A percentile compares a stretch with the other conserved stretches of the same genome.
These are phyloP conservation scores for Ctenosaura bakeri DNA, from an alignment of 2,797 vertebrate genomes.

Conservation along the genomic window DNA sequence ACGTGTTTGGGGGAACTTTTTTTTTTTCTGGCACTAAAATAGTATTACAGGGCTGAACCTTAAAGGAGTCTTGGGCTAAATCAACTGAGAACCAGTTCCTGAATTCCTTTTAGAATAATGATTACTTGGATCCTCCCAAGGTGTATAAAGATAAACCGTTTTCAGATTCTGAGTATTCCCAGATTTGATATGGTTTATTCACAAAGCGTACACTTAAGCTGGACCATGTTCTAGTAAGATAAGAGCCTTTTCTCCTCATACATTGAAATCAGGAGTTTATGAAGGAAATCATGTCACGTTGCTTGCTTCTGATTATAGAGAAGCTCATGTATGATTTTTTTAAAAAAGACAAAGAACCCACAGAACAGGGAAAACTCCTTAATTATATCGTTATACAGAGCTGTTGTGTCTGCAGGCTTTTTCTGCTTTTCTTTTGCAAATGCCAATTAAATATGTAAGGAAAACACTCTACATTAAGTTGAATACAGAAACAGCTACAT, in stretches of 20 bases:
- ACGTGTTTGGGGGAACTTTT: neutral
- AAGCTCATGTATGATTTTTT: constrained; percentile 10
- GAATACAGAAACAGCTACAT: constrained; percentile 6
- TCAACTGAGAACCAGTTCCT: neutral
- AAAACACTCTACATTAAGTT: neutral
- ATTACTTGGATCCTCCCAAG: neutral
- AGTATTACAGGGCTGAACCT: neutral
- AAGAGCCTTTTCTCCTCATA: neutral
- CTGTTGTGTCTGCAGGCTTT: constrained; percentile 21
- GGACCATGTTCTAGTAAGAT: neutral
- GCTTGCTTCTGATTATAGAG: neutral
- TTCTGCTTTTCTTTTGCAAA: constrained; percentile 26
- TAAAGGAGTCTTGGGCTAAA: neutral
- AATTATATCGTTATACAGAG: constrained; percentile 24
- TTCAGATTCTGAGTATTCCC: neutral
- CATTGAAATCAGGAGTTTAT: neutral
- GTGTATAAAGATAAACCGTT: neutral
- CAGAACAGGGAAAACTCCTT: constrained; percentile 30
- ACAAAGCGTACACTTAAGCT: neutral
- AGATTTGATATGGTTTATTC: neutral
- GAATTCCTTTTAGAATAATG: neutral
- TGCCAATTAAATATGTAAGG: neutral
- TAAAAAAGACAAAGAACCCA: neutral
- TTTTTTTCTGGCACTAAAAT: neutral
- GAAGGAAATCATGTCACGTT: neutral